Conservation (phyloP, 2,888 invertebrate species). For the Sisyra terminalis region DNA sequence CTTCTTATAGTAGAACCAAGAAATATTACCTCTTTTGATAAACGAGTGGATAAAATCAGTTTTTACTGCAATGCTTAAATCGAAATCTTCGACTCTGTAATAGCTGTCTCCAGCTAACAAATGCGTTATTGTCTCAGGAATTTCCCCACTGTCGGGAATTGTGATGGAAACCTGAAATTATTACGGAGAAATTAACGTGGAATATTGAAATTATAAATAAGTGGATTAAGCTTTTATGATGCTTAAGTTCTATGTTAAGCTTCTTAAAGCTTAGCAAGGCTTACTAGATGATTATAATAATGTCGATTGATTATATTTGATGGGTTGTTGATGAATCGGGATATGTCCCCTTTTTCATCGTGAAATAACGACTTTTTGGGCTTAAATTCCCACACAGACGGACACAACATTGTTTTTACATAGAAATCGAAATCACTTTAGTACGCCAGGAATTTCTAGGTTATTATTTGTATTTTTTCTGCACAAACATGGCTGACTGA, state of each 20-base stretch:
- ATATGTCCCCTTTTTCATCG: conserved; percentile 19
- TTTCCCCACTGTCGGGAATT: conserved; percentile 29
- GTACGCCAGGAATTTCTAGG: conserved; percentile 2
- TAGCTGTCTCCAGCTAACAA: conserved; percentile 31
- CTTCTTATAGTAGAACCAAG: not conserved
- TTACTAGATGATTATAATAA: conserved; percentile 36
- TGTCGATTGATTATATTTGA: conserved; percentile 24
- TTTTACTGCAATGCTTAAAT: conserved; percentile 28
- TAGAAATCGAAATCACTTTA: not conserved
- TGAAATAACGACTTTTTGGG: conserved; percentile 26
- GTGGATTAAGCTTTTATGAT: not conserved
- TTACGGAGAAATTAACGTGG: not conserved
- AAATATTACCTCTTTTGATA: conserved; percentile 31
- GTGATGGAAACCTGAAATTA: conserved; percentile 33
- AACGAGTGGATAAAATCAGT: conserved; percentile 35
- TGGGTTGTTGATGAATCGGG: conserved; percentile 14
- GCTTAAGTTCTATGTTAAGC: not conserved
- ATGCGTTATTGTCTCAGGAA: conserved; percentile 24
- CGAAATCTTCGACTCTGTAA: conserved; percentile 31
- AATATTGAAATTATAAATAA: conserved; percentile 1
- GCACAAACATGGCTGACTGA: conserved; percentile 5
- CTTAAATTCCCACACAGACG: conserved; percentile 35
- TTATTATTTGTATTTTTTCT: conserved; percentile 2
- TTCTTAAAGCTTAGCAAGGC: conserved; percentile 12
- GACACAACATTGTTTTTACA: conserved; percentile 32